These are phyloP conservation scores for Nestor notabilis DNA, from an alignment of 2,113 vertebrate species.

Conservation along the genomic window DNA sequence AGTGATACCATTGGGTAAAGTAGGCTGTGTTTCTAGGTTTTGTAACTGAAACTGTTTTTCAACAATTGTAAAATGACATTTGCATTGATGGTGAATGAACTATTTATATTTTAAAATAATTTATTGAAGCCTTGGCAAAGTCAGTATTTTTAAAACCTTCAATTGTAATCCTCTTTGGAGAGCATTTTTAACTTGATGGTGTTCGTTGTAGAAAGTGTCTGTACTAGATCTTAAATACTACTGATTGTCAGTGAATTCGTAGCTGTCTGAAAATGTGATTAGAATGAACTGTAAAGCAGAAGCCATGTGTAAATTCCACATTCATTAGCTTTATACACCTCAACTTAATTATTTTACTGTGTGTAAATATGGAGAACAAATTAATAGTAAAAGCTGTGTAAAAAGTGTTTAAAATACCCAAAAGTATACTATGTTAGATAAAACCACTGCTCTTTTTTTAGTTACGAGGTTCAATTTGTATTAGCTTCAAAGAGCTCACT, in stretches of 20 bases:
- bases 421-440: background rate
- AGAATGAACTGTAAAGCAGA: constrained; percentile 5
- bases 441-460: background rate
- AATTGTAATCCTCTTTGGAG: constrained; percentile 7
- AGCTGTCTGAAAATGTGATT: constrained; percentile 24
- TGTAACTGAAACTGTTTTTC: background rate
- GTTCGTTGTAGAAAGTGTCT: constrained; percentile 16
- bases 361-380: constrained; percentile 8
- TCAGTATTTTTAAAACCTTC: constrained; percentile 47
- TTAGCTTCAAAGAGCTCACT: background rate
- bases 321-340: background rate
- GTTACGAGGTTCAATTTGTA: background rate
- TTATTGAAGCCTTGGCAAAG: constrained; percentile 38
- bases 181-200: constrained; percentile 30
- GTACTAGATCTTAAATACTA: constrained; percentile 20
- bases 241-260: constrained; percentile 33
- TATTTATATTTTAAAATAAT: constrained; percentile 58
- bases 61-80: background rate
- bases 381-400: background rate
- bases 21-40: constrained; percentile 2
- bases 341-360: background rate
- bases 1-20: background rate
- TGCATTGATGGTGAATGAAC: background rate
- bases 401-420: background rate
- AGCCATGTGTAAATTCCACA: constrained; percentile 5